Percentiles rank a stretch among this genome's conserved stretches.
Conservation (phyloP, 2,797 vertebrate species). For the Acanthurus leucopareius region DNA sequence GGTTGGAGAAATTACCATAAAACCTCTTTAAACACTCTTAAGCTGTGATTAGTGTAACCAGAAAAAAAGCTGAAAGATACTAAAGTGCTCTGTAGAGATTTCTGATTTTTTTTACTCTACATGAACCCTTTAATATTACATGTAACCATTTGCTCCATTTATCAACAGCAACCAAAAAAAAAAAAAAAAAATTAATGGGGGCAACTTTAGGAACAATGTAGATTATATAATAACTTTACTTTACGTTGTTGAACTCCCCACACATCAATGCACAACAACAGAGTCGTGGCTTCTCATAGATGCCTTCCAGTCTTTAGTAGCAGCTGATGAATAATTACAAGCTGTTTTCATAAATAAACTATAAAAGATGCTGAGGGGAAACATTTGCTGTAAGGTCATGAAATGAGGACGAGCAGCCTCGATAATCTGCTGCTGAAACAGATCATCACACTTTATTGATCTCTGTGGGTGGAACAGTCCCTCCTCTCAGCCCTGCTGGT, state of each 20-base stretch:
- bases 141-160: too few relatives aligned
- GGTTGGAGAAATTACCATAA: too few relatives aligned
- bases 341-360: conserved; percentile 65
- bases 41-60: too few relatives aligned
- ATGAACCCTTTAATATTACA: background rate
- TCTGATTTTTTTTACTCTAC: background rate
- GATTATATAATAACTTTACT: background rate
- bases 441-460: conserved; percentile 28
- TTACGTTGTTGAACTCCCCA: background rate
- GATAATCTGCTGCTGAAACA: conserved; percentile 17
- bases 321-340: conserved; percentile 62
- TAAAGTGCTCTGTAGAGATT: too few relatives aligned
- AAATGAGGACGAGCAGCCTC: conserved; percentile 51
- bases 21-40: too few relatives aligned
- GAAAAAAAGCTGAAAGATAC: too few relatives aligned
- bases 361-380: conserved; percentile 45
- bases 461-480: background rate
- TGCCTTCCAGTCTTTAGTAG: conserved; percentile 34
- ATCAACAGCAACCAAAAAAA: too few relatives aligned
- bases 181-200: too few relatives aligned
- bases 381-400: conserved; percentile 48
- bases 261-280: conserved; percentile 1
- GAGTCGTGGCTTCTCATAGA: conserved; percentile 15
- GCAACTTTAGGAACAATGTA: background rate
- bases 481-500: background rate